Evolutionary conservation across 2,888 invertebrate species (phyloP), one percentile per base, ranked within the genome.

Genomic region (Baronia brevicornis): DNA sequence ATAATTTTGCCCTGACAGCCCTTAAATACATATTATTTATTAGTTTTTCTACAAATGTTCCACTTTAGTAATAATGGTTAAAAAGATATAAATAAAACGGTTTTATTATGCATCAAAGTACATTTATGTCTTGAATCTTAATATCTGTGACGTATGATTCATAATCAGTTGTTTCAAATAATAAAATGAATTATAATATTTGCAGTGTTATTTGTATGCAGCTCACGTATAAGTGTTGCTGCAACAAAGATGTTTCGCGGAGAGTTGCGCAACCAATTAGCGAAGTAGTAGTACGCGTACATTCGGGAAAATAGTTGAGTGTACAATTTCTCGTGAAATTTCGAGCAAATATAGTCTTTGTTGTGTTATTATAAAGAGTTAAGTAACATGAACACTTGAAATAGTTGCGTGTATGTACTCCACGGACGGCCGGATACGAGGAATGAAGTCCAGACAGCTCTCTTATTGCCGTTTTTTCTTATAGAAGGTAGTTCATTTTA

Each of bases 201-300:
- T 27, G 31, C 35, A 41, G 38, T 41, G 33, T 9, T 35, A 39
- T 54, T 51, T 54, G 48, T 51, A 58, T 60, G 54, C 59, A 43
- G 41, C 44, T 50, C 60, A 60, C 59, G 64, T 53, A 50, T 36
- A 32, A 33, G n/a, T 52, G 59, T 61, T 63, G 60, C 57, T 41
- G 56, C 57, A 63, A 61, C 63, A 47, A 41, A 53, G 47, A 48
- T 56, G 57, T 51, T 58, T 56, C 50, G 44, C 54, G 46, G 50
- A 57, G 46, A 41, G 60, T 74, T 75, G 64, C 57, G 63, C 67
- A 72, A 70, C 60, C 62, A 75, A 74, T 77, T 75, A 75, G 60
- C 47, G 48, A 43, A 50, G 44, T 46, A 37, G 50, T n/a, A n/a
- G n/a, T n/a, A n/a, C n/a, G n/a, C n/a, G n/a, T 53, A 51, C 48